phyloP scores from a whole-genome alignment of 2,797 vertebrate species.

The Oceanodroma leucorhoa region DNA sequence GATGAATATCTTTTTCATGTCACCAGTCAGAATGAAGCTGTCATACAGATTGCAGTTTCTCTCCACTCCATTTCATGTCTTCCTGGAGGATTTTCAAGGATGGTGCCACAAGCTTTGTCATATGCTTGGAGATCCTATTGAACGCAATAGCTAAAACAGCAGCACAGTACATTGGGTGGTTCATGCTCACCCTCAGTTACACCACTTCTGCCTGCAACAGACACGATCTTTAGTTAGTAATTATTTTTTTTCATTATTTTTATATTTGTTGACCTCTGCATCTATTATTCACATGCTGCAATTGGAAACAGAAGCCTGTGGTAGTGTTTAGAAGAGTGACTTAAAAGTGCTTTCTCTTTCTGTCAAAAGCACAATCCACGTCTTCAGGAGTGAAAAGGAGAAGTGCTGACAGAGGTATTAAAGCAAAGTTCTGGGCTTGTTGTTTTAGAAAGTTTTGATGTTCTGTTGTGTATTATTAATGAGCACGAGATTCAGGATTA shows the following conservation, averaged over 20 bases:
- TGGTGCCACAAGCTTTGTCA: neutral
- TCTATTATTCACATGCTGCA: neutral
- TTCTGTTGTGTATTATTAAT: constrained; percentile 52
- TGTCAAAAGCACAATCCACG: neutral
- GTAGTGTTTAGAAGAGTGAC: neutral
- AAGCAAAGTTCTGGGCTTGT: constrained; percentile 11
- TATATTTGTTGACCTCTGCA: neutral
- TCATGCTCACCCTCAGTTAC: neutral
- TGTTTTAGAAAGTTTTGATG: constrained; percentile 35
- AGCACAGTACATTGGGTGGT: neutral
- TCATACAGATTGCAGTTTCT: neutral
- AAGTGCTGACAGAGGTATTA: constrained; percentile 28
- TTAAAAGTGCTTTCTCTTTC: constrained; percentile 1
- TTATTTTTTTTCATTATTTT: neutral
- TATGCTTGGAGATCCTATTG: neutral
- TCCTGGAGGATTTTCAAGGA: neutral
- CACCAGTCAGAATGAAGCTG: neutral
- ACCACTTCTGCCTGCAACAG: neutral
- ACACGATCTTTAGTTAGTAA: neutral
- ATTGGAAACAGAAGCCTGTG: neutral
- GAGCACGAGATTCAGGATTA: constrained; percentile 16
- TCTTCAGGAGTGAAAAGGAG: neutral
- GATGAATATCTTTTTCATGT: neutral
- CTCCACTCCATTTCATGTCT: neutral
- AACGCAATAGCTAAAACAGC: neutral